phyloP scores from a whole-genome alignment of 1,140 invertebrate species.

The Acromyrmex charruanus region DNA sequence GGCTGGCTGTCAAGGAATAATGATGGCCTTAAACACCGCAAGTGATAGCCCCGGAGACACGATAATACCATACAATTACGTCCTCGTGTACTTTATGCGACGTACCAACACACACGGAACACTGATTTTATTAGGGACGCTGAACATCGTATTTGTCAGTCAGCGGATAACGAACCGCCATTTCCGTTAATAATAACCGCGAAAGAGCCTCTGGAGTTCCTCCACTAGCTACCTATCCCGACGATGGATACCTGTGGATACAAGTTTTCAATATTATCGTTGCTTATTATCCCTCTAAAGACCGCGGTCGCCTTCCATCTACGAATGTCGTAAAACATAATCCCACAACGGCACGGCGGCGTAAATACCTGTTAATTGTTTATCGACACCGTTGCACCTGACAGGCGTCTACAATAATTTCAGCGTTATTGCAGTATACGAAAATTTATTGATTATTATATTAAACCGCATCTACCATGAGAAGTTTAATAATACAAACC shows the following conservation, averaged over 20 bases:
- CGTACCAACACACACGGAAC: conserved; percentile 52
- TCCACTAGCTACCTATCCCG: background rate
- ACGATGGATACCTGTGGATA: conserved; percentile 13
- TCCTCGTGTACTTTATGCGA: conserved; percentile 70
- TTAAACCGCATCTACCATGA: background rate
- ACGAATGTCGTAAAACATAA: conserved; percentile 50
- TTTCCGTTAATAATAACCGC: conserved; percentile 60
- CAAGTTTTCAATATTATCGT: conserved; percentile 54
- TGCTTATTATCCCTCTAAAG: conserved; percentile 34
- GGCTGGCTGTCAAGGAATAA: conserved; percentile 74
- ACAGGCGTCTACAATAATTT: conserved; percentile 34
- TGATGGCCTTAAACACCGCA: conserved; percentile 75
- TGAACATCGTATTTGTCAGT: conserved; percentile 57
- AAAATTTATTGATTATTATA: conserved; percentile 25
- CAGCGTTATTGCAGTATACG: background rate
- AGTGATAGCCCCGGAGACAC: conserved; percentile 72
- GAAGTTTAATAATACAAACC: background rate
- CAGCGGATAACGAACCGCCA: conserved; percentile 56
- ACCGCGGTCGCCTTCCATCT: background rate
- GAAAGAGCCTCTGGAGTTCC: background rate
- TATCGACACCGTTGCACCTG: conserved; percentile 14
- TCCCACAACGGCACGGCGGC: conserved; percentile 2
- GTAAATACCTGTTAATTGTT: conserved; percentile 46
- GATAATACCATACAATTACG: conserved; percentile 77
- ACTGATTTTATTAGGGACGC: conserved; percentile 66